phyloP scores from a whole-genome alignment of 1,140 invertebrate species.

The Metopolophium dirhodum region DNA sequence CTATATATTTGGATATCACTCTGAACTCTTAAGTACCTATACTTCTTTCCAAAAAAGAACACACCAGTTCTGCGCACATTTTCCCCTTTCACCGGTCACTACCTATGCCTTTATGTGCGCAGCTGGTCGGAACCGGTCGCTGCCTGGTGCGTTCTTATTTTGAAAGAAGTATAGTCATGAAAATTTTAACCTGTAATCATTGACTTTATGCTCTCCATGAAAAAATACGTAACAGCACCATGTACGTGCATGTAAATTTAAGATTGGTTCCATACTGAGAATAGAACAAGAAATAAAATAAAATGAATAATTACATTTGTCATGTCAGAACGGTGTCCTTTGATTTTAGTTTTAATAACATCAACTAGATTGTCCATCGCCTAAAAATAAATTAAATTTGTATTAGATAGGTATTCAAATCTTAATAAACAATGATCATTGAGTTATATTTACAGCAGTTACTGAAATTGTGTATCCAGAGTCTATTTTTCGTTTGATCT shows the following conservation, averaged over 20 bases:
- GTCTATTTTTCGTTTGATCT: slow-evolving; percentile 45
- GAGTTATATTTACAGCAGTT: slow-evolving; percentile 7
- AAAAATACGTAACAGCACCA: neutral
- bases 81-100: too few relatives aligned
- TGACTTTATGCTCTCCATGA: neutral
- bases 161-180: too few relatives aligned
- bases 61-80: too few relatives aligned
- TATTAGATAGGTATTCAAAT: neutral
- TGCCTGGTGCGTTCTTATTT: too few relatives aligned
- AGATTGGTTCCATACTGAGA: neutral
- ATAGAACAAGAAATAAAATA: neutral
- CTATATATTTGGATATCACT: neutral
- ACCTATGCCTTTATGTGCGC: too few relatives aligned
- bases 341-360: slow-evolving; percentile 29
- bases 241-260: neutral
- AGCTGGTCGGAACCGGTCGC: too few relatives aligned
- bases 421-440: neutral
- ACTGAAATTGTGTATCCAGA: neutral
- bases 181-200: too few relatives aligned
- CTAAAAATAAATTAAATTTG: slow-evolving; percentile 4
- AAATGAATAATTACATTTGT: slow-evolving; percentile 43
- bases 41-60: too few relatives aligned
- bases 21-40: too few relatives aligned
- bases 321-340: slow-evolving; percentile 36
- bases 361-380: slow-evolving; percentile 1